A percentile compares a stretch with the other conserved stretches of the same genome.
Evolutionary conservation across 2,113 vertebrate genomes (phyloP).

Genomic region (Ophiodon elongatus): DNA sequence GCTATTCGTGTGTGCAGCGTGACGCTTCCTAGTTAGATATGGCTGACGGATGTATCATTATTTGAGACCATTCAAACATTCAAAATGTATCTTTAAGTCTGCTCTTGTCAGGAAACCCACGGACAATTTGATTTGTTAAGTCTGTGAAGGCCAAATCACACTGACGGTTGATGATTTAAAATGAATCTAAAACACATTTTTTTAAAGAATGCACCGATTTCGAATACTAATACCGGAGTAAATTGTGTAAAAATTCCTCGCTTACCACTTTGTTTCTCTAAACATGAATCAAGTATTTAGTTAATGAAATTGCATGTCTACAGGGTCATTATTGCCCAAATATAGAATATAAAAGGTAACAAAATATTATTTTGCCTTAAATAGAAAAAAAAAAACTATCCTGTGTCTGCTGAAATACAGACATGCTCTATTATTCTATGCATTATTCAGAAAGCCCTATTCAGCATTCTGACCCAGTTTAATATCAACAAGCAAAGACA

Average conservation of each 20-base stretch:
- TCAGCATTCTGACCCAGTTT: conserved; percentile 56
- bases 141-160: neutral
- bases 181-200: neutral
- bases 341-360: neutral
- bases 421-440: conserved; percentile 38
- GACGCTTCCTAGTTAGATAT: neutral
- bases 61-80: neutral
- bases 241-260: neutral
- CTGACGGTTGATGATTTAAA: neutral
- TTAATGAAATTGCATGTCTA: neutral
- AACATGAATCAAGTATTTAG: neutral
- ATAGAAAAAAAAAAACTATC: neutral
- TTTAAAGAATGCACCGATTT: neutral
- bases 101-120: neutral
- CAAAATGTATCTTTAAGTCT: neutral
- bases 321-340: neutral
- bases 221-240: neutral
- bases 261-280: neutral
- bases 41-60: neutral
- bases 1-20: neutral
- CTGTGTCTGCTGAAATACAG: conserved; percentile 22
- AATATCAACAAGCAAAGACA: conserved; percentile 39
- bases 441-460: conserved; percentile 53
- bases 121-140: conserved; percentile 4
- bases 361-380: neutral